Evolutionary conservation across 2,797 vertebrate species (phyloP), one percentile per base, ranked within the genome.

Genomic region (Poeciliopsis turneri): DNA sequence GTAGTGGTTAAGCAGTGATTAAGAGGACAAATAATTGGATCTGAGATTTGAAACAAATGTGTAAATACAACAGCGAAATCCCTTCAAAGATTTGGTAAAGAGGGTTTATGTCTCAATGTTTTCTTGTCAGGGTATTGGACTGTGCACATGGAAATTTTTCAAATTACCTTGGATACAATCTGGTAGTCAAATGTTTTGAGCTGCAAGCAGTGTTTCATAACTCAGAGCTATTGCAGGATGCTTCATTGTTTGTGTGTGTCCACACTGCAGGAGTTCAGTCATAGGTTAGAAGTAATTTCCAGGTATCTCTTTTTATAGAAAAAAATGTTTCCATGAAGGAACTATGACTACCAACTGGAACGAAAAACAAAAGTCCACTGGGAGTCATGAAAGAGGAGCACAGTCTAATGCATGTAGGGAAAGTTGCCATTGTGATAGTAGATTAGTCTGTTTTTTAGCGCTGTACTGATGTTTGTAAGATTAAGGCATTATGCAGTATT

Each of bases 181-280:
- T 39, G 13, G 51, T n/a, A 4, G 25, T 43, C 12, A 25, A 47
- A 41, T 41, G 36, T 53, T 73, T 73, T 36, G 46, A 36, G 20
- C 47, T 73, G 47, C 20, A 73, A 73, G 47, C 33, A 25, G 18
- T 43, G 33, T 39, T 74, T 74, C 51, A 55, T 55, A 55, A n/a
- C 11, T 41, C 30, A 47, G 1, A 28, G 36, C 53, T 55, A 25
- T 43, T 43, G 73, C 20, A 41, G 36, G 72, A 74, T 39, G 47
- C 72, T 74, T 25, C 30, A 5, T 45, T 59, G 73, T 74, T 46
- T 28, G 53, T 28, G 18, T 64, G 18, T 64, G 9, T 28, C 5
- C 20, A 51, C 57, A 51, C 59, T 41, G 46, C 30, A 76, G 57
- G 23, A 51, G 46, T 68, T 76, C 75, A n/a, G 45, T 45, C 20